These are phyloP conservation scores for Andrena dorsata DNA, from an alignment of 2,888 invertebrate genomes.

Conservation along the genomic window DNA sequence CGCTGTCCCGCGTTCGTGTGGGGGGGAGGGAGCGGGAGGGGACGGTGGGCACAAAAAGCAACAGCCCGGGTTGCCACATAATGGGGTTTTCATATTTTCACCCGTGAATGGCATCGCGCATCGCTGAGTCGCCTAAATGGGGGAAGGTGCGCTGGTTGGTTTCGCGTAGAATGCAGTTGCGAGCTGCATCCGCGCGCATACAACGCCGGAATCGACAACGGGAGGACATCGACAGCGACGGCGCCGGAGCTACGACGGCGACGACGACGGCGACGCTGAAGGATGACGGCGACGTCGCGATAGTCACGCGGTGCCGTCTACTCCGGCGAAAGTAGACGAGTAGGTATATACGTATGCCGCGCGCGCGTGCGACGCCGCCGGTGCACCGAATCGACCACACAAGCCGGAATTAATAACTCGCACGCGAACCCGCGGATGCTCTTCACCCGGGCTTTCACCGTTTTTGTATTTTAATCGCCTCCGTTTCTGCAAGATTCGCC, in stretches of 20 bases:
- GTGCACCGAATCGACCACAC: slow-evolving; percentile 72
- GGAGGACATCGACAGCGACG: slow-evolving; percentile 18
- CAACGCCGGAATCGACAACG: slow-evolving; percentile 57
- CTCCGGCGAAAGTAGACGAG: slow-evolving; percentile 14
- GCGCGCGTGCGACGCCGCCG: slow-evolving; percentile 5
- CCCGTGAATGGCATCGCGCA: slow-evolving; percentile 81
- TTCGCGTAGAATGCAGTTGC: slow-evolving; percentile 48
- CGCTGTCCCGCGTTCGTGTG: not conserved
- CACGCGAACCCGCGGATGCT: slow-evolving; percentile 29
- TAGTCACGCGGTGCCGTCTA: slow-evolving; percentile 1
- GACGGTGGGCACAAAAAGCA: slow-evolving; percentile 57
- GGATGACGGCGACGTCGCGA: slow-evolving; percentile 29
- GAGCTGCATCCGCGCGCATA: slow-evolving; percentile 62
- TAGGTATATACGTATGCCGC: not conserved
- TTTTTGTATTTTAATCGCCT: slow-evolving; percentile 45
- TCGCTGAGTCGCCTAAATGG: slow-evolving; percentile 82
- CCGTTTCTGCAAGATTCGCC: slow-evolving; percentile 34
- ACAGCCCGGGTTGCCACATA: slow-evolving; percentile 68
- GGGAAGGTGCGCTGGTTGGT: slow-evolving; percentile 65
- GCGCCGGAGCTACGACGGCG: slow-evolving; percentile 2
- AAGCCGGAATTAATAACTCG: slow-evolving; percentile 76
- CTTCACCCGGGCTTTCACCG: slow-evolving; percentile 36
- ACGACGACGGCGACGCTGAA: not conserved
- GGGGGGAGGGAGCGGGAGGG: not conserved
- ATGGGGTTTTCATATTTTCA: slow-evolving; percentile 79